Percentiles rank a stretch among this genome's conserved stretches.
These are phyloP conservation scores for Brachionus plicatilis DNA, from an alignment of 1,140 invertebrate genomes.

Conservation along the genomic window DNA sequence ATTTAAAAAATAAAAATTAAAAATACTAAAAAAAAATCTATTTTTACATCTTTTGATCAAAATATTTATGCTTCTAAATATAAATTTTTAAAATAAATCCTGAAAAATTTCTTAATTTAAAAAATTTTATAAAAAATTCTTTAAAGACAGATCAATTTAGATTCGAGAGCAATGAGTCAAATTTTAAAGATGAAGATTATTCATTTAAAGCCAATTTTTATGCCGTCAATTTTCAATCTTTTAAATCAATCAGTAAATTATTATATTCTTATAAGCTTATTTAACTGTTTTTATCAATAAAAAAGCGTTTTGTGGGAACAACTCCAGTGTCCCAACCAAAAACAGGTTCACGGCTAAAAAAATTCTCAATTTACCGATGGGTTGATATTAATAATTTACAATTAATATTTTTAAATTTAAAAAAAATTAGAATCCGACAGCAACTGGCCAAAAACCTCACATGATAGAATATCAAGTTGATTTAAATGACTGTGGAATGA, in stretches of 20 bases:
- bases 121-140: not conserved
- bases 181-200: too few relatives aligned
- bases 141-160: not conserved
- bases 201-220: too few relatives aligned
- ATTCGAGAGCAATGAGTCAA: too few relatives aligned
- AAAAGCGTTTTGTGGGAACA: not conserved
- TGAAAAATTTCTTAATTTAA: not conserved
- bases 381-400: constrained; percentile 46
- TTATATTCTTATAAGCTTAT: not conserved
- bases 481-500: constrained; percentile 83
- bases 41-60: not conserved
- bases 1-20: too few relatives aligned
- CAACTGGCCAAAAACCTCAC: constrained; percentile 77
- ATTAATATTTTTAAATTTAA: not conserved
- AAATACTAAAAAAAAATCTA: not conserved
- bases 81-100: not conserved
- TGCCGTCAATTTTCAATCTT: not conserved
- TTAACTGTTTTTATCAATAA: not conserved
- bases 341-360: constrained; percentile 62
- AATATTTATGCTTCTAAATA: not conserved
- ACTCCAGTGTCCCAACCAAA: not conserved
- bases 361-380: constrained; percentile 76
- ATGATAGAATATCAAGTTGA: constrained; percentile 89
- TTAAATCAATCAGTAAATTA: not conserved
- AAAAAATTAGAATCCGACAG: constrained; percentile 66